Conservation (phyloP, 2,113 vertebrate species). For the Loxodonta africana region DNA sequence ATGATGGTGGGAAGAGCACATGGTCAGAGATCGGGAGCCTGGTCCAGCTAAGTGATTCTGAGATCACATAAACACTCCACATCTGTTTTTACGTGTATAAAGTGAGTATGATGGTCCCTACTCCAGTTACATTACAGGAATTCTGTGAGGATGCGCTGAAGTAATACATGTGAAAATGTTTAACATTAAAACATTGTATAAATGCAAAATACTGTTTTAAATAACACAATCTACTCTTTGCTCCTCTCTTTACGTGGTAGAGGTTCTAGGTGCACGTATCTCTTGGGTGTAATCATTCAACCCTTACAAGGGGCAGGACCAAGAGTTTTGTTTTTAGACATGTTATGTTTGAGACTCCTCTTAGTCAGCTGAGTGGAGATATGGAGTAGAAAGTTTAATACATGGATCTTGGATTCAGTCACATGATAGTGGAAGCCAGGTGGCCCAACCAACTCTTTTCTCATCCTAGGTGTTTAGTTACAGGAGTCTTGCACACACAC, state of each 20-base stretch:
- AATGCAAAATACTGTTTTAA: not conserved
- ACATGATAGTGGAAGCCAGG: not conserved
- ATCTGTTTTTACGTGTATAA: not conserved
- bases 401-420: not conserved
- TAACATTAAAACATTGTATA: not conserved
- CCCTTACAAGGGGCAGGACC: rapidly evolving
- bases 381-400: not conserved
- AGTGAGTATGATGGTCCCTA: not conserved
- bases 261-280: not conserved
- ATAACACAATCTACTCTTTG: not conserved
- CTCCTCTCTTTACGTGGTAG: not conserved
- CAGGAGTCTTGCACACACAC: not conserved
- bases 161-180: not conserved
- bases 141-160: not conserved
- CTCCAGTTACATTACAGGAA: not conserved
- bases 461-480: not conserved
- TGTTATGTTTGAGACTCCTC: not conserved
- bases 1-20: not conserved
- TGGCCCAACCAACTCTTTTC: not conserved
- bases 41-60: not conserved
- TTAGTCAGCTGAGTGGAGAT: not conserved
- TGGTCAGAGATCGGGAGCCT: not conserved
- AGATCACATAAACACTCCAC: not conserved
- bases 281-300: not conserved
- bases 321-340: not conserved